Conservation (phyloP, 1,140 invertebrate genomes). For the Leptinotarsa lineolata region DNA sequence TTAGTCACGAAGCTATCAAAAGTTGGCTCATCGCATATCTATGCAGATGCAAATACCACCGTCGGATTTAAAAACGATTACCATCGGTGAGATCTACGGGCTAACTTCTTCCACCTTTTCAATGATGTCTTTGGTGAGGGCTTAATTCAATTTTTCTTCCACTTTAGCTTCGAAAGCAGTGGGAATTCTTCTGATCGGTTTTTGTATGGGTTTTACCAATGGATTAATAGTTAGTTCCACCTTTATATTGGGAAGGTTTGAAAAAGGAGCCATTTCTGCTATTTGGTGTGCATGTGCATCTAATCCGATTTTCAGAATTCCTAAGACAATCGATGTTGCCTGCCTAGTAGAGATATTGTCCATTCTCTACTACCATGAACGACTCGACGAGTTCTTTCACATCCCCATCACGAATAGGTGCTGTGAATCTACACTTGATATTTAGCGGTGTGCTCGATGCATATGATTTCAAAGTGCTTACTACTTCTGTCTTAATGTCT, state of each 20-base stretch:
- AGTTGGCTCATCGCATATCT: too few relatives aligned
- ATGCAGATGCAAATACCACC: slow-evolving; percentile 25
- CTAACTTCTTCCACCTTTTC: slow-evolving; percentile 39
- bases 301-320: too few relatives aligned
- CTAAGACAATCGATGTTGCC: too few relatives aligned
- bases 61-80: slow-evolving; percentile 40
- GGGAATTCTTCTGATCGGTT: slow-evolving; percentile 13
- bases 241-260: slow-evolving; percentile 18
- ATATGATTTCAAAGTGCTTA: too few relatives aligned
- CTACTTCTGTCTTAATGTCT: too few relatives aligned
- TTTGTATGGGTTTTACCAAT: slow-evolving; percentile 15
- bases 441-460: too few relatives aligned
- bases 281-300: background rate
- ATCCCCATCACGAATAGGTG: too few relatives aligned
- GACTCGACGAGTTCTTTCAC: too few relatives aligned
- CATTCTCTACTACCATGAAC: too few relatives aligned
- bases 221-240: slow-evolving; percentile 21
- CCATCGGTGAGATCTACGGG: slow-evolving; percentile 43
- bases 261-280: slow-evolving; percentile 1
- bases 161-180: slow-evolving; percentile 21
- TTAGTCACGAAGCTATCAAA: too few relatives aligned
- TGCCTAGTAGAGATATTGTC: too few relatives aligned
- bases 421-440: too few relatives aligned
- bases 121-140: slow-evolving; percentile 32
- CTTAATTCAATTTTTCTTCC: slow-evolving; percentile 19